Conservation (phyloP, 2,888 invertebrate genomes). For the Callyntrura sp. region DNA sequence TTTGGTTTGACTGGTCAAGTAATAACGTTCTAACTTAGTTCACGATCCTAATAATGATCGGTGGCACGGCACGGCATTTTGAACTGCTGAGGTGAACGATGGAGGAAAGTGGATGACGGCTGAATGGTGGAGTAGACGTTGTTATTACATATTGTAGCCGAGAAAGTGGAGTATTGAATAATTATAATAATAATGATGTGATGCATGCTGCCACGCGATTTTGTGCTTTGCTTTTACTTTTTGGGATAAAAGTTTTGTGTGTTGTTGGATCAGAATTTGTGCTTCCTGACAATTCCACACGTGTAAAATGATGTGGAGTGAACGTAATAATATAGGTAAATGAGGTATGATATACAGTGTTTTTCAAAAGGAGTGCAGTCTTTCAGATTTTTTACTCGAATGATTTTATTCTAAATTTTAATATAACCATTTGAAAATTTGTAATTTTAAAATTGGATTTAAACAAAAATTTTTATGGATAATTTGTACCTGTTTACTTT, state of each 20-base stretch:
- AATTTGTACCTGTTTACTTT: too few relatives aligned
- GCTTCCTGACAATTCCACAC: background rate
- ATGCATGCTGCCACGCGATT: constrained; percentile 54
- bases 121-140: background rate
- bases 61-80: constrained; percentile 43
- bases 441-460: too few relatives aligned
- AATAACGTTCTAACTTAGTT: constrained; percentile 15
- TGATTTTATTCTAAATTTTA: too few relatives aligned
- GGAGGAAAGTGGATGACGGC: constrained; percentile 39
- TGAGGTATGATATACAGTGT: too few relatives aligned
- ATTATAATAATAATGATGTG: constrained; percentile 48
- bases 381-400: too few relatives aligned
- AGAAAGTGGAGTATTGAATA: constrained; percentile 27
- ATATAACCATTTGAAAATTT: too few relatives aligned
- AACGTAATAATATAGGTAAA: too few relatives aligned
- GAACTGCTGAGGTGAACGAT: constrained; percentile 15
- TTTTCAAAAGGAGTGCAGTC: too few relatives aligned
- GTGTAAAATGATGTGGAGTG: background rate
- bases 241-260: background rate
- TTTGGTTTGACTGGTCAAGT: background rate
- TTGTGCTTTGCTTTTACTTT: constrained; percentile 30
- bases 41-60: background rate
- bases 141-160: constrained; percentile 3
- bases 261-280: background rate
- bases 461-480: too few relatives aligned